Evolutionary conservation across 2,888 invertebrate species (phyloP), one percentile per base, ranked within the genome.

Genomic region (Lasius fuliginosus): DNA sequence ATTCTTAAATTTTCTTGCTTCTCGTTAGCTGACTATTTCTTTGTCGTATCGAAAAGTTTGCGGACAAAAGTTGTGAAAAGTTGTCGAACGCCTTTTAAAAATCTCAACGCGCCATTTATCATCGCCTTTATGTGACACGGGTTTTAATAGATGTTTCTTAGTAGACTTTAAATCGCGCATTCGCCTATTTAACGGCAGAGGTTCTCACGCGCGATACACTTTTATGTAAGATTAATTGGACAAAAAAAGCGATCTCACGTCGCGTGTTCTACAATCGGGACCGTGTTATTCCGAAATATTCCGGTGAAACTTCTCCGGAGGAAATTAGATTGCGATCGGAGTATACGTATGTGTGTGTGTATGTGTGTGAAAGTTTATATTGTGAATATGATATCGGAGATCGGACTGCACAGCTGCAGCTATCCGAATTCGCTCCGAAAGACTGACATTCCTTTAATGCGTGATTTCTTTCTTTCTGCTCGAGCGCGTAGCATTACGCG

Each of bases 201-300:
- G 6, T 69, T 79, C 77, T 46, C 69, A 69, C 33, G 33, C 42
- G 77, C 11, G 42, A 69, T 79, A 79, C 15, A 79, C 69, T 69
- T 77, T 79, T 79, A 42, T 33, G 58, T 79, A 69, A 69, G 69
- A 60, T 58, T 79, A 79, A 79, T 79, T 79, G 58, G 58, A 15
- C 42, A 58, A 69, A 79, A 53, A 40, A 56, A 53, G 18, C 27
- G 65, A 65, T 69, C 15, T 76, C 67, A 33, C 49, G 4, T 40
- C 33, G 33, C 15, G 23, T 33, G 46, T 69, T 58, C 42, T 42
- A 79, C 58, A 69, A 69, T 60, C 30, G 58, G 49, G 68, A 42
- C 27, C 67, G 40, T 23, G 42, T 58, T 53, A 53, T 53, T 69
- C 69, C 23, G 56, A 77, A 58, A 77, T 76, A 36, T 36, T 36